Base-by-base conservation (phyloP, 2,797 vertebrate species). In the Distichodus sexfasciatus region DNA sequence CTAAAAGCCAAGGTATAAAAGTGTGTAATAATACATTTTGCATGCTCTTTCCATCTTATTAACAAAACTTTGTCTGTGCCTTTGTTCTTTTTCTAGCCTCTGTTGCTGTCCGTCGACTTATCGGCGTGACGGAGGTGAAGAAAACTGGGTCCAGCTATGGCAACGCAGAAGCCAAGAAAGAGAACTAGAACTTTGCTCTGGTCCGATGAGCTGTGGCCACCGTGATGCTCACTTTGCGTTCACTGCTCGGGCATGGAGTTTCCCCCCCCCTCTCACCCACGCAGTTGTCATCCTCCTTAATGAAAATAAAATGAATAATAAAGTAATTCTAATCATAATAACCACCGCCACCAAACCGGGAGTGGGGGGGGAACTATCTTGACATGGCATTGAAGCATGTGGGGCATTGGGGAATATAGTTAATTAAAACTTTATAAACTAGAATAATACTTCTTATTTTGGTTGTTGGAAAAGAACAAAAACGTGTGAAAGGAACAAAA, bases 141-240 rank as follows among this genome's bases (percentile, higher is more conserved):
- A 98, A 97, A 88, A 93, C 91, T 0, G 97, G 97, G 82, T 99
- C 97, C 82, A 99, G 94, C 88, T 99, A 99, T 0, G 97, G 97
- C 79, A 85, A 98, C 90, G 91, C 81, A 64, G 94, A 93, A 77
- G 87, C 94, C 87, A 99, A 98, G 94, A 99, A 99, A 87, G 90
- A 92, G 86, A 93, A 97, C 63, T 99, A 91, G 83, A 84, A 61
- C 67, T 46, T 89, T 80, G 75, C 35, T 69, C 82, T 80, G 67
- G 79, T 80, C 79, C 63, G 68, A 82, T 78, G 77, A 79, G 43
- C 19, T 21, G 19, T 19, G 48, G 28, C 62, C 61, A 58, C 60
- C 50, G 60, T 61, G 62, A 35, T 17, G 46, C 40, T 75, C 65
- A 70, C 74, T 44, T 62, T 60, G 63, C 74, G 69, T 71, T 75